A percentile compares a stretch with the other conserved stretches of the same genome.
phyloP scores from a whole-genome alignment of 2,797 vertebrate genomes.

The Helicolenus hilgendorfi region DNA sequence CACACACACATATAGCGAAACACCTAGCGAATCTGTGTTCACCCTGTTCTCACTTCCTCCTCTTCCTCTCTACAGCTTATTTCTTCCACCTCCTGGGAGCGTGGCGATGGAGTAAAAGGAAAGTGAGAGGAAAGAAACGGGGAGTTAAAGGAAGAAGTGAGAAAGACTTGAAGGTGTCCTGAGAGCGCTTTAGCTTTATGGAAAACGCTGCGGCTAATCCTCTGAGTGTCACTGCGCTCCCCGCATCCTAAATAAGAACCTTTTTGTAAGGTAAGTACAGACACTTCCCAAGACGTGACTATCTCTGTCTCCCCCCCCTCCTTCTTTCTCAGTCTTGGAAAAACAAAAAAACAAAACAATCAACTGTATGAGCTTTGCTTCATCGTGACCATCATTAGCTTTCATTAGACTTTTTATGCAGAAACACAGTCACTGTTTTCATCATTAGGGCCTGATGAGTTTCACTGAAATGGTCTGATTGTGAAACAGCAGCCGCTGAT shows the following conservation, averaged over 20 bases:
- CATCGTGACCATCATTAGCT: conserved; percentile 61
- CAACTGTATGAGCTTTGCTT: conserved; percentile 16
- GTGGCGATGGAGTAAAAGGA: conserved; percentile 62
- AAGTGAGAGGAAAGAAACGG: conserved; percentile 63
- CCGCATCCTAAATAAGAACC: conserved; percentile 74
- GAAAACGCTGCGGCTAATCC: conserved; percentile 78
- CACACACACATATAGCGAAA: conserved; percentile 36
- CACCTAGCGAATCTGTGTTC: conserved; percentile 69
- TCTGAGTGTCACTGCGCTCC: conserved; percentile 70
- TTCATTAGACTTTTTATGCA: conserved; percentile 45
- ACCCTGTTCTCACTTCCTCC: conserved; percentile 69
- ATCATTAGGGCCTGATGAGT: conserved; percentile 54
- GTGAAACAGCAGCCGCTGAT: conserved; percentile 70
- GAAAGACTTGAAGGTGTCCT: conserved; percentile 79
- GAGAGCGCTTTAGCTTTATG: conserved; percentile 67
- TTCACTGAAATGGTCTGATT: conserved; percentile 54
- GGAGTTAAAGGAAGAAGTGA: conserved; percentile 71
- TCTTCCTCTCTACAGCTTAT: conserved; percentile 59
- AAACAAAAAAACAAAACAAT: conserved; percentile 23
- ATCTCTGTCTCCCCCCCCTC: neutral
- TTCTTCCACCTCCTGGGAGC: conserved; percentile 75
- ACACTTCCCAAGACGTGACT: conserved; percentile 51
- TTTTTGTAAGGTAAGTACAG: conserved; percentile 49
- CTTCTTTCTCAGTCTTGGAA: conserved; percentile 1
- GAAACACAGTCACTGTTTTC: conserved; percentile 13